Base-by-base conservation (phyloP, 2,888 invertebrate species). In the Hemicrepidius hirtus region DNA sequence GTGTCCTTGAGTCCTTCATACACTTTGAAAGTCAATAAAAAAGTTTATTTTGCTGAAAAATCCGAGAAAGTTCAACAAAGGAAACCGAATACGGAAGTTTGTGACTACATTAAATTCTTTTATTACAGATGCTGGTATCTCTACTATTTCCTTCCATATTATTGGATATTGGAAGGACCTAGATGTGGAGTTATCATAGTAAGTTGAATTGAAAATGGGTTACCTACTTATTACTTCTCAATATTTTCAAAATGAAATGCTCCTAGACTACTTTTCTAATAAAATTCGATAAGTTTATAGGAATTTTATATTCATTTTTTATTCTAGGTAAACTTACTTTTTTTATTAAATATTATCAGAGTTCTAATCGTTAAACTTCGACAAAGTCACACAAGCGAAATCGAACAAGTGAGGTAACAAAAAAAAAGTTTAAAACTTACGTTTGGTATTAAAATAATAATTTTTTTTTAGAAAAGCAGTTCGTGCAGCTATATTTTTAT, bases 111-210 rank as follows among this genome's bases (percentile, higher is more conserved):
- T 59, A 37, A 59, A 59, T 2, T 41, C 9, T 32, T 21, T 32
- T 32, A 35, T 84, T 85, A 40, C 82, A 91, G 91, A 72, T 93
- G 95, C 83, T 96, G 96, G 95, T 94, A 92, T 87, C 94, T 94
- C 3, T 97, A 97, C 84, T 95, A 95, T 83, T 91, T 95, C 76
- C 89, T 92, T 6, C 86, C 89, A 0, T 92, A 93, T 79, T 97
- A 95, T 84, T 97, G 97, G 97, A 95, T 97, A 77, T 87, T 97
- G 24, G 97, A 98, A 86, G 97, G 94, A 20, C 97, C 97, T 0
- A 88, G 97, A 63, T 88, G 95, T 71, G 90, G 90, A 1, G 92
- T 97, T 20, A 92, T 97, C 78, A 83, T 93, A 87, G 96, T 97
- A 87, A 90, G 91, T 87, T 71, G 5, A 44, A 13, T n/a, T n/a